A percentile compares a stretch with the other conserved stretches of the same genome.
These are phyloP conservation scores for Tympanoctomys barrerae DNA, from an alignment of 2,797 vertebrate species.

Conservation along the genomic window DNA sequence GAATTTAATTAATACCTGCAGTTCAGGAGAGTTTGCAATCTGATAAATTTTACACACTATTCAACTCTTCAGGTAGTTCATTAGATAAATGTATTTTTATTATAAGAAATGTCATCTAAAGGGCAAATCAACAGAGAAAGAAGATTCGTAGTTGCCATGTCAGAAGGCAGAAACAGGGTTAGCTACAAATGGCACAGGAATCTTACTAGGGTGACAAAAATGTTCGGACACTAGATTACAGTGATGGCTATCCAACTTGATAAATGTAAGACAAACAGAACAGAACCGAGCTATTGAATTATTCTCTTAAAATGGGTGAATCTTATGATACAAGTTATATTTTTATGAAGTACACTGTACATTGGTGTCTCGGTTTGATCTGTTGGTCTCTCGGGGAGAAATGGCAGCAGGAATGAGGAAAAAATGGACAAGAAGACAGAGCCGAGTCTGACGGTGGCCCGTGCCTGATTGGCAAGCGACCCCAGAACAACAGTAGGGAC, in stretches of 20 bases:
- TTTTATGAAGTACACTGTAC: neutral
- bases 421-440: too few relatives aligned
- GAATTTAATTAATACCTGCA: slow-evolving; percentile 7
- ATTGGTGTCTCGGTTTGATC: too few relatives aligned
- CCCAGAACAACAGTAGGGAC: too few relatives aligned
- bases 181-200: neutral
- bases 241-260: neutral
- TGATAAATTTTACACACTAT: slow-evolving; percentile 21
- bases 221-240: slow-evolving; percentile 7
- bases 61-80: neutral
- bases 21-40: neutral
- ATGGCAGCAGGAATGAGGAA: too few relatives aligned
- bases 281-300: neutral
- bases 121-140: neutral
- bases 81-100: neutral
- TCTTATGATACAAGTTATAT: neutral
- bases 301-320: neutral
- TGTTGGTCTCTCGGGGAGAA: too few relatives aligned
- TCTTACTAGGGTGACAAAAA: neutral
- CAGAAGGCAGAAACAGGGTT: neutral
- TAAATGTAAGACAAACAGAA: neutral
- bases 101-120: slow-evolving; percentile 1
- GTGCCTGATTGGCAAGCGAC: too few relatives aligned
- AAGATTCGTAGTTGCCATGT: neutral
- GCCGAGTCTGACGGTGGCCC: too few relatives aligned